Evolutionary conservation across 1,140 invertebrate species (phyloP).

Genomic region (Bicyclus anynana): DNA sequence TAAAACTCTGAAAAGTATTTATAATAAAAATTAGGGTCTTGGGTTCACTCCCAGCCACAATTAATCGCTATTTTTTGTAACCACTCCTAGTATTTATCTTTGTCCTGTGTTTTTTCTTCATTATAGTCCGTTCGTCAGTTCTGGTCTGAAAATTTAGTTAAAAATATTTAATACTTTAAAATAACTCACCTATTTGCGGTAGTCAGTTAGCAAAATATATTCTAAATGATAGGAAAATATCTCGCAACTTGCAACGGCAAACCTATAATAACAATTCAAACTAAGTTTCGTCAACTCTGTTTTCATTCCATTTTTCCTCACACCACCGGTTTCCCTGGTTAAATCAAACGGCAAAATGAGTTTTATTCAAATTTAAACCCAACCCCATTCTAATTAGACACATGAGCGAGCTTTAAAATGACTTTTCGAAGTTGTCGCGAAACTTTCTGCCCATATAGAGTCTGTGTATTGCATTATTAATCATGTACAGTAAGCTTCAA

Average conservation of each 20-base stretch:
- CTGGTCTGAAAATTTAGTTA: too few species aligned
- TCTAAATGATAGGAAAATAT: background rate
- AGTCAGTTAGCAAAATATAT: background rate
- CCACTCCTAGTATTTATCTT: too few species aligned
- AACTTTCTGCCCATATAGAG: constrained; percentile 1
- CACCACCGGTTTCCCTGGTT: background rate
- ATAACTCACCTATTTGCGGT: too few species aligned
- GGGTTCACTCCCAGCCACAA: too few species aligned
- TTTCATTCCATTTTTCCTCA: constrained; percentile 21
- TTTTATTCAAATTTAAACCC: background rate
- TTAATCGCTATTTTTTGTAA: too few species aligned
- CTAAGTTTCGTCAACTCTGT: background rate
- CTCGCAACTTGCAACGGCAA: background rate
- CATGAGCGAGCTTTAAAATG: background rate
- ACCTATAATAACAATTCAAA: constrained; percentile 17
- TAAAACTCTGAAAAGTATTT: too few species aligned
- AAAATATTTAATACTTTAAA: too few species aligned
- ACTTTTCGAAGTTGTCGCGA: background rate
- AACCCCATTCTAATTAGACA: constrained; percentile 3
- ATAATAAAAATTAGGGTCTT: too few species aligned
- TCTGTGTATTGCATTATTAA: constrained; percentile 3
- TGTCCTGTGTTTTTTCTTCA: too few species aligned
- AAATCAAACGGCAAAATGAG: background rate
- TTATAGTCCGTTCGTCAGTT: too few species aligned
- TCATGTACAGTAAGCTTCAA: background rate